Base-by-base conservation (phyloP, 30 jellyfish, hydroid and myxozoan genomes). In the Catostylus mosaicus region DNA sequence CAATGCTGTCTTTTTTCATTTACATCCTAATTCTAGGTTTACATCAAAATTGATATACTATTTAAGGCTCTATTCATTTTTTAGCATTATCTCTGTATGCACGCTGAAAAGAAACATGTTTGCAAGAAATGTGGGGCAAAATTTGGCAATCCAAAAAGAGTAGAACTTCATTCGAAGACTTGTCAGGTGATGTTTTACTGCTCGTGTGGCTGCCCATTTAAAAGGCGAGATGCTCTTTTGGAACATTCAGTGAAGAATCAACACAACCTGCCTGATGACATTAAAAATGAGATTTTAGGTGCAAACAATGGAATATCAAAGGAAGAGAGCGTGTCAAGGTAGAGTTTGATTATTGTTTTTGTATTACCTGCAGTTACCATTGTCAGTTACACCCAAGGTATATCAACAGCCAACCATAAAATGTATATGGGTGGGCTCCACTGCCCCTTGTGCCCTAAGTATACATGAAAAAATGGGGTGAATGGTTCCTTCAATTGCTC, bases 131-230 rank as follows among this genome's bases (percentile, higher is more conserved):
- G 92, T 70, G 80, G 80, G 18, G 86, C 82, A 33, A 82, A 52
- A 38, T 82, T 82, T 82, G 92, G 92, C 27, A 82, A 70, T 36
- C 92, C 85, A 30, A 70, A 40, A 34, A 69, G 85, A 43, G 30
- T 34, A 14, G 50, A 82, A 23, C 52, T 30, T 18, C 92, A 82
- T n/a, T 22, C 60, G 66, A 69, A 68, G 48, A 20, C 31, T 2
- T 82, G 92, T 35, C 40, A 57, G 34, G 30, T 45, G 30, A 40
- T 68, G 20, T 82, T 61, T 46, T 38, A 37, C 1, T 82, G 92
- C 48, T 31, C 86, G 0, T 82, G 92, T 57, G 92, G 92, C 37
- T 35, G 74, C n/a, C 92, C 92, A 1, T 82, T 82, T 36, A 82
- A 70, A 56, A 82, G 26, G 68, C 57, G 50, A 24, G 64, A 37